These are phyloP conservation scores for Epizoanthus illoricatus DNA, from an alignment of 92 coral and sea anemone genomes.

Conservation along the genomic window DNA sequence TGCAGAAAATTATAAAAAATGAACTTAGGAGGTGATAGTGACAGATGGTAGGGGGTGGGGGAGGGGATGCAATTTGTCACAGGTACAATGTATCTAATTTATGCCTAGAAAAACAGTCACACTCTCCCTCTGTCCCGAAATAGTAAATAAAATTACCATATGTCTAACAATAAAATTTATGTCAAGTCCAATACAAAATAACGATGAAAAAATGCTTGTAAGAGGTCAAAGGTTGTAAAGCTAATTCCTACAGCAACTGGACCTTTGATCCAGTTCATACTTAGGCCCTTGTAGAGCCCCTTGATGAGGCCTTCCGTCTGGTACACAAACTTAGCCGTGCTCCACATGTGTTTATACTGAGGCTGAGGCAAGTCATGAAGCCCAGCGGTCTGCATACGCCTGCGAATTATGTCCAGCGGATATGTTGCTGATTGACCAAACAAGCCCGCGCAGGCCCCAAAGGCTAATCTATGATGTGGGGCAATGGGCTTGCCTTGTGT, in stretches of 20 bases:
- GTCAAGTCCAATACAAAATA: conserved; percentile 42
- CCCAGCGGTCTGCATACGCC: conserved; percentile 98
- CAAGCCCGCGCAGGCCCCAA: conserved; percentile 98
- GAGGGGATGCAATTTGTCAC: no score
- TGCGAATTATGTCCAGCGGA: conserved; percentile 92
- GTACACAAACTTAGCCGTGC: conserved; percentile 79
- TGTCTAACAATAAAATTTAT: not conserved
- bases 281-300: conserved; percentile 89
- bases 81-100: no score
- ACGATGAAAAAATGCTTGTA: conserved; percentile 75
- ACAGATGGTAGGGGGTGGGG: no score
- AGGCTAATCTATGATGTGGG: conserved; percentile 85
- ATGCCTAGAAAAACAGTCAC: not conserved
- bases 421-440: conserved; percentile 91
- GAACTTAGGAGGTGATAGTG: no score
- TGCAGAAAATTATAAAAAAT: no score
- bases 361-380: conserved; percentile 64
- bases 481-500: conserved; percentile 55
- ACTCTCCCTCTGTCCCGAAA: not conserved
- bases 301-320: conserved; percentile 76
- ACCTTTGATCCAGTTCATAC: conserved; percentile 98
- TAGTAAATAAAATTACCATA: not conserved
- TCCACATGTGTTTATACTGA: conserved; percentile 85
- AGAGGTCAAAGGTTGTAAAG: conserved; percentile 88
- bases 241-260: conserved; percentile 98